phyloP scores from a whole-genome alignment of 2,797 vertebrate genomes.

The Tokudaia muenninki region DNA sequence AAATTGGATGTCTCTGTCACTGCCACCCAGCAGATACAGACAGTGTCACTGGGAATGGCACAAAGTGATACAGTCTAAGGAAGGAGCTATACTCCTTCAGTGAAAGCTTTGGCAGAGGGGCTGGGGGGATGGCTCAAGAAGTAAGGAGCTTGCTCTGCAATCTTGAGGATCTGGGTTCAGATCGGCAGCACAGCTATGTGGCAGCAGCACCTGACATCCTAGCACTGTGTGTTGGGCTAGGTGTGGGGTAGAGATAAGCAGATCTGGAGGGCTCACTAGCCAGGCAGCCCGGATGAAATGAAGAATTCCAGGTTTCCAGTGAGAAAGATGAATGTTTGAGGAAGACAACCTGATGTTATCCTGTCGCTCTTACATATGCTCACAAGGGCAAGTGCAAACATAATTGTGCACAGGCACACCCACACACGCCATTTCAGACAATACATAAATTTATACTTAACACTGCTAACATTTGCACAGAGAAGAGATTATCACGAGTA shows the following conservation, averaged over 20 bases:
- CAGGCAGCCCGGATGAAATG: not conserved
- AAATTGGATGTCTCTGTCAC: not conserved
- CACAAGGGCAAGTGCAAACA: not conserved
- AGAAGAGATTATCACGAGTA: not conserved
- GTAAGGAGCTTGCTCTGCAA: not conserved
- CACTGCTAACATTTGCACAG: not conserved
- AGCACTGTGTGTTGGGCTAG: not conserved
- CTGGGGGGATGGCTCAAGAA: not conserved
- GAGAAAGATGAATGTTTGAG: not conserved
- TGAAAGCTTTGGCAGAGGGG: not conserved
- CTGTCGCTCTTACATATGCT: not conserved
- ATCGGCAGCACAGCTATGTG: not conserved
- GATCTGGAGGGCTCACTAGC: not conserved
- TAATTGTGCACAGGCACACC: not conserved
- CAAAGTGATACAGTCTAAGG: not conserved
- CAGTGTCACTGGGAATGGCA: not conserved
- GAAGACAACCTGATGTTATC: not conserved
- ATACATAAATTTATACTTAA: not conserved
- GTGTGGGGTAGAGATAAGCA: not conserved
- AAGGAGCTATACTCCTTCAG: not conserved
- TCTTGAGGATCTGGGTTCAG: not conserved
- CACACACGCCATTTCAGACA: not conserved
- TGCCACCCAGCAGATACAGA: not conserved
- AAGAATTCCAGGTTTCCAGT: not conserved
- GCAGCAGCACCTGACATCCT: not conserved